Conservation (phyloP, 2,888 invertebrate genomes). For the Drosophila testacea region DNA sequence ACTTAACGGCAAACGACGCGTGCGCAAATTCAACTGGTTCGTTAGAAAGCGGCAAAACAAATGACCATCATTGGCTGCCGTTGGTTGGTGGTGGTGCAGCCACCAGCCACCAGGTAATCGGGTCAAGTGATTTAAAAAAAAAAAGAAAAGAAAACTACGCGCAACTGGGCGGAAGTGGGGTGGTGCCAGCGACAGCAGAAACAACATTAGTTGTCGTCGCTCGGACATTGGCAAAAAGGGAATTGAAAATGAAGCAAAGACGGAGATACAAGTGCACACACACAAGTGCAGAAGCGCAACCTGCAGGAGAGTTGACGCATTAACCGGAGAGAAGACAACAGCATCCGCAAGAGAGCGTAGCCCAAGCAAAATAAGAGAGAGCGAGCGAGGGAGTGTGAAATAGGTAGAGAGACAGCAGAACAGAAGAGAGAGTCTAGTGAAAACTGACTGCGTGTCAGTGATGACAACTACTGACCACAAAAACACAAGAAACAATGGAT, state of each 20-base stretch:
- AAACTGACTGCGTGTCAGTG: slow-evolving; percentile 14
- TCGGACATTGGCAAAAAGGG: slow-evolving; percentile 54
- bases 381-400: slow-evolving; percentile 24
- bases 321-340: slow-evolving; percentile 26
- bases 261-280: slow-evolving; percentile 44
- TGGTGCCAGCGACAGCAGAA: slow-evolving; percentile 20
- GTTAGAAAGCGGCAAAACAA: slow-evolving; percentile 81
- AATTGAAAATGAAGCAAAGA: slow-evolving; percentile 41
- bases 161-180: slow-evolving; percentile 50
- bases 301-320: slow-evolving; percentile 62
- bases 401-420: slow-evolving; percentile 14
- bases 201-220: slow-evolving; percentile 13
- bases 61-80: slow-evolving; percentile 67
- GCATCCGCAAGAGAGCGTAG: slow-evolving; percentile 50
- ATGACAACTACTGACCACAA: background rate
- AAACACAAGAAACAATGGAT: background rate
- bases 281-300: slow-evolving; percentile 62
- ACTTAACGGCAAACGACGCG: slow-evolving; percentile 65
- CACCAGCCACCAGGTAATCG: slow-evolving; percentile 78
- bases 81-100: slow-evolving; percentile 33
- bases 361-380: slow-evolving; percentile 1
- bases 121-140: slow-evolving; percentile 78
- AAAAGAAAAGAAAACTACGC: slow-evolving; percentile 47
- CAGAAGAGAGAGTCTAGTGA: slow-evolving; percentile 23
- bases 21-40: slow-evolving; percentile 80